Evolutionary conservation across 2,113 vertebrate species (phyloP), one percentile per base, ranked within the genome.

Genomic region (Alethe castanea): DNA sequence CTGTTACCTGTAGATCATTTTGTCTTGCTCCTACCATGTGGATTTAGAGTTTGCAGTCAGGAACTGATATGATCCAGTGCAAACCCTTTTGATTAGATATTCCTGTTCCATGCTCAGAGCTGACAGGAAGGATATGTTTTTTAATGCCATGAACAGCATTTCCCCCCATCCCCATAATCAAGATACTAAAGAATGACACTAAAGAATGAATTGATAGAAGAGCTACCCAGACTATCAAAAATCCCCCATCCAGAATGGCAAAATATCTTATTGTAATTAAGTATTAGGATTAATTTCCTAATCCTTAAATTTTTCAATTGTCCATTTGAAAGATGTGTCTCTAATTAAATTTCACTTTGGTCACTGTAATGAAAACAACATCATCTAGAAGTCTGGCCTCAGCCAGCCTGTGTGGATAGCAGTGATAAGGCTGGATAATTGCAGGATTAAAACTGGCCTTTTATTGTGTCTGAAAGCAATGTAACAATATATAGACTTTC

Each of bases 291-390:
- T 97, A 96, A 97, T 97, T 97, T 94, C 88, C 86, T 96, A 97
- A 96, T 95, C 87, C 89, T 91, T 94, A 40, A 60, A 83, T 92
- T 97, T 97, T 86, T 93, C 48, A 50, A 33, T 96, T 95, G 93
- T 94, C 70, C 70, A 74, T 97, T 97, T 82, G 81, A 97, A 92
- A 96, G 85, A 96, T 88, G 83, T 50, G 62, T 85, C 86, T 96
- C 77, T 97, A 98, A 98, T 97, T 97, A 97, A 97, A 96, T 98
- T 97, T 97, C 54, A 52, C 36, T 92, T 96, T 97, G 94, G 91
- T 94, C 84, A 88, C 59, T 7, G 8, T 96, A 96, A 97, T 96
- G 86, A 97, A 97, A 97, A 97, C 96, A 97, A 78, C 94, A 94
- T 93, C 72, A 88, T 86, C 67, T 56, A 70, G 78, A 97, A 95